Percentiles rank a stretch among this genome's conserved stretches.
phyloP scores from a whole-genome alignment of 35 echinoderm and acorn worm species.

The Heliocidaris tuberculata region DNA sequence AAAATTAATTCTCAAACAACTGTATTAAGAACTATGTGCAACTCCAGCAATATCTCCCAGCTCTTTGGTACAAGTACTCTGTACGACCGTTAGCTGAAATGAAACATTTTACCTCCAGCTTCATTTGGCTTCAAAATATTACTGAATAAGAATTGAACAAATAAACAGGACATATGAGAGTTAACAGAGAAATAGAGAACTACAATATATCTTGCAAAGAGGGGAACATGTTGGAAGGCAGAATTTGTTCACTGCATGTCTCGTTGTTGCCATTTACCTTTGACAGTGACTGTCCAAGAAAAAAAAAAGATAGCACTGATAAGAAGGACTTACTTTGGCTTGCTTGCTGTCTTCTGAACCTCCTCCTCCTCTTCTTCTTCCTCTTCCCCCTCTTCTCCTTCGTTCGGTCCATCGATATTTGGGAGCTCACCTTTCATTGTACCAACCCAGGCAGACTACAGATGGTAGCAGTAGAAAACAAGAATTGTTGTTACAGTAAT shows the following conservation, averaged over 20 bases:
- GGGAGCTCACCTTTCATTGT: slow-evolving; percentile 78
- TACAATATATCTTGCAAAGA: too few relatives aligned
- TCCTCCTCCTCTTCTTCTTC: slow-evolving; percentile 48
- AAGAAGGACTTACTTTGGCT: slow-evolving; percentile 51
- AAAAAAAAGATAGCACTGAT: background rate
- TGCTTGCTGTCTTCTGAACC: background rate
- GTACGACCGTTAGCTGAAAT: too few relatives aligned
- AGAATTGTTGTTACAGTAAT: background rate
- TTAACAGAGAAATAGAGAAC: too few relatives aligned
- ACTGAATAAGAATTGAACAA: too few relatives aligned
- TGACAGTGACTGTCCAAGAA: background rate
- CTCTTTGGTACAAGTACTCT: too few relatives aligned
- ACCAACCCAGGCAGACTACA: slow-evolving; percentile 58
- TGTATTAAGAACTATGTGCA: too few relatives aligned
- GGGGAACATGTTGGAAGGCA: too few relatives aligned
- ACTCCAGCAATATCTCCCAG: too few relatives aligned
- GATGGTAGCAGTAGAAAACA: background rate
- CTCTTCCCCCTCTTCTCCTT: slow-evolving; percentile 75
- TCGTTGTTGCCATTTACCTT: background rate
- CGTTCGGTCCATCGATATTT: slow-evolving; percentile 72
- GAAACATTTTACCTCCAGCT: too few relatives aligned
- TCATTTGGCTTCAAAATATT: too few relatives aligned
- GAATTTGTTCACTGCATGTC: background rate
- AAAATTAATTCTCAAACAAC: too few relatives aligned
- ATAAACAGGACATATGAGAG: too few relatives aligned